These are phyloP conservation scores for Myiagra hebetior DNA, from an alignment of 2,113 vertebrate genomes.

Conservation along the genomic window DNA sequence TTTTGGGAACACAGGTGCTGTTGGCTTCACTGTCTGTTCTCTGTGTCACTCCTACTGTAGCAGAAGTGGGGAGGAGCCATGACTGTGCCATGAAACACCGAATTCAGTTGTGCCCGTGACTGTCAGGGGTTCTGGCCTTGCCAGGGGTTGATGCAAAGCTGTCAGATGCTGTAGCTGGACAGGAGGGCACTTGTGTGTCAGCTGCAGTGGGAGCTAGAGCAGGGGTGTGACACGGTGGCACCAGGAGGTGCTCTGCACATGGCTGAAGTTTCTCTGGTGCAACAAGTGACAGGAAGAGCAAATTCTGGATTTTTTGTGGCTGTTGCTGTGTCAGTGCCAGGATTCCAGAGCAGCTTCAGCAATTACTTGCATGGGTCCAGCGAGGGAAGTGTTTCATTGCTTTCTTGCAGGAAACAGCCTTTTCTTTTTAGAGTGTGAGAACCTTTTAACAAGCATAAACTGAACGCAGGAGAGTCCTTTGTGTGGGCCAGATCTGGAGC, in stretches of 20 bases:
- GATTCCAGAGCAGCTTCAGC: neutral
- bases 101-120: neutral
- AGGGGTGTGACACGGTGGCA: neutral
- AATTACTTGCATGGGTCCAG: neutral
- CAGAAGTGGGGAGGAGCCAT: accelerated
- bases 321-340: neutral
- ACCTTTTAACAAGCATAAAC: neutral
- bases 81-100: neutral
- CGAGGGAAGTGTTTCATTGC: neutral
- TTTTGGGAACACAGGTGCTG: neutral
- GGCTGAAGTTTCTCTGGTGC: neutral
- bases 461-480: neutral
- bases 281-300: neutral
- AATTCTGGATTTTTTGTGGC: neutral
- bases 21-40: neutral
- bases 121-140: neutral
- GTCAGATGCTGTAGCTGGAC: neutral
- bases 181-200: neutral
- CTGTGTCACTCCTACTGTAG: neutral
- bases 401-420: neutral
- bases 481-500: neutral
- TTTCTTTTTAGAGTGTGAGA: neutral
- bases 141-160: neutral
- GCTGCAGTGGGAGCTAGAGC: neutral
- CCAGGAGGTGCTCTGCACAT: accelerated